phyloP scores from a whole-genome alignment of 2,888 invertebrate species.

The Athrips mouffetella region DNA sequence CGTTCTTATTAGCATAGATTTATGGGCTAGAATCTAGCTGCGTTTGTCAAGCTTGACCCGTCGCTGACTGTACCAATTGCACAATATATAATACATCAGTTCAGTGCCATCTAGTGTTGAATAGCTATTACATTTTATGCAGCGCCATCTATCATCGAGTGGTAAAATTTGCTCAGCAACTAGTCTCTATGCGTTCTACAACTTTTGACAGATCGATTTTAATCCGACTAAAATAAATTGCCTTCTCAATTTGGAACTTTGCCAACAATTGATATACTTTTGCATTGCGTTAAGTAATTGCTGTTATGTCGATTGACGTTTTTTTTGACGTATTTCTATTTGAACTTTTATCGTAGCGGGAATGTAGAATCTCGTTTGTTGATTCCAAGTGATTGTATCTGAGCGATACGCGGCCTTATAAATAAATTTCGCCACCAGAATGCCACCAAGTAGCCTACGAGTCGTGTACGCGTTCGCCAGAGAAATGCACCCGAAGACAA shows the following conservation, averaged over 20 bases:
- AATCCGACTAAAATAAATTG: slow-evolving; percentile 4
- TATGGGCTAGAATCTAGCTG: too few relatives aligned
- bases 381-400: slow-evolving; percentile 71
- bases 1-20: too few relatives aligned
- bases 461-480: slow-evolving; percentile 87
- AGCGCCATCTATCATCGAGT: slow-evolving; percentile 20
- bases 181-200: slow-evolving; percentile 19
- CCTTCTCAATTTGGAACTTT: neutral
- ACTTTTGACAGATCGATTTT: slow-evolving; percentile 22
- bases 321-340: slow-evolving; percentile 36
- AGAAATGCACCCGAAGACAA: slow-evolving; percentile 86
- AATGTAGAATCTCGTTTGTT: slow-evolving; percentile 72
- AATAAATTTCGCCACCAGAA: slow-evolving; percentile 65
- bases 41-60: too few relatives aligned
- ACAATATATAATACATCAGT: neutral
- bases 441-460: slow-evolving; percentile 79
- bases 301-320: slow-evolving; percentile 36
- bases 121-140: slow-evolving; percentile 17
- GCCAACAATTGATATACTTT: slow-evolving; percentile 11
- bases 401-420: slow-evolving; percentile 63
- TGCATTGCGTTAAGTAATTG: slow-evolving; percentile 23
- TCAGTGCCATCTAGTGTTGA: slow-evolving; percentile 35
- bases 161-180: slow-evolving; percentile 14
- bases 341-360: slow-evolving; percentile 55
- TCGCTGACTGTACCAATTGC: too few relatives aligned